These are phyloP conservation scores for Grantiella picta DNA, from an alignment of 2,113 vertebrate species.

Conservation along the genomic window DNA sequence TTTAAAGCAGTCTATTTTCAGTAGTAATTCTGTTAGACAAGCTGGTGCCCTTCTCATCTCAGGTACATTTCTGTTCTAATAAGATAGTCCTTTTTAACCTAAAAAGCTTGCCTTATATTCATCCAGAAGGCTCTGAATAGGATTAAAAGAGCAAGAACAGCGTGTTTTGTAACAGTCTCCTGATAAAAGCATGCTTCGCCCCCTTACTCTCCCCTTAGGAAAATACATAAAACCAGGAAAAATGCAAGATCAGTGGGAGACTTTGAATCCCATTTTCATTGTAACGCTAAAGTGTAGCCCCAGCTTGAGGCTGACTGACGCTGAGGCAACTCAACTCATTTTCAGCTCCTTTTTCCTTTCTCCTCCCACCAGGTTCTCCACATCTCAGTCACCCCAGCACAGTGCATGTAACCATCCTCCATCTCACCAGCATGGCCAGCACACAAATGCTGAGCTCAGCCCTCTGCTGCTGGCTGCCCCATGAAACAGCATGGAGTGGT, in stretches of 20 bases:
- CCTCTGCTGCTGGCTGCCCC: rapidly evolving
- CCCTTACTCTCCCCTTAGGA: not conserved
- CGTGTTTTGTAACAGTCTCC: not conserved
- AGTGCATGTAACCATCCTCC: not conserved
- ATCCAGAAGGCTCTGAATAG: not conserved
- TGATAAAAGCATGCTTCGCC: not conserved
- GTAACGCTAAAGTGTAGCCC: not conserved
- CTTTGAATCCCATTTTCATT: not conserved
- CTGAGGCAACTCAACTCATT: not conserved
- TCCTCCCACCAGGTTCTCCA: not conserved
- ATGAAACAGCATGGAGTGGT: not conserved
- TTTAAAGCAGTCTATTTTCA: not conserved
- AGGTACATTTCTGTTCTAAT: not conserved
- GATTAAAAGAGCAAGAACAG: not conserved
- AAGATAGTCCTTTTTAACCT: not conserved
- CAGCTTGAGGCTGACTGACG: not conserved
- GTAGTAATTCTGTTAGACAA: not conserved
- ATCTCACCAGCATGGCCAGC: not conserved
- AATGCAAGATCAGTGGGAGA: not conserved
- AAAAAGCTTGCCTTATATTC: not conserved
- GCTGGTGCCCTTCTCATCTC: not conserved
- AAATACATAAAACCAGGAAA: not conserved
- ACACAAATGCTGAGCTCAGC: not conserved
- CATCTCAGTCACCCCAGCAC: not conserved
- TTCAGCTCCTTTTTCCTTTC: not conserved